Conservation (phyloP, 2,113 vertebrate genomes). For the Candoia aspera region DNA sequence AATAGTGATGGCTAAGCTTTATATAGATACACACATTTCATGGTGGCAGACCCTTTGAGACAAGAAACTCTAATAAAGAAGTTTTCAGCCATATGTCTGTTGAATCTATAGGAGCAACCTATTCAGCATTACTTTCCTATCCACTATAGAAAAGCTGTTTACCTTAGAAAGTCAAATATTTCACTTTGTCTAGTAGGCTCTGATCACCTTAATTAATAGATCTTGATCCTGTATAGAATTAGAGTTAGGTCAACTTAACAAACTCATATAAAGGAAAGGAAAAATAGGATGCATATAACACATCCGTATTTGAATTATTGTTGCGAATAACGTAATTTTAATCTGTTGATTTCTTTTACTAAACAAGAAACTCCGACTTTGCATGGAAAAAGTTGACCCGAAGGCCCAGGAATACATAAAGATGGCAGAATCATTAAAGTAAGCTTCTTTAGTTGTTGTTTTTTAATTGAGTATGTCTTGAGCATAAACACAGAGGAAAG, state of each 20-base stretch:
- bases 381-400: conserved; percentile 94
- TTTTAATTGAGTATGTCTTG: background rate
- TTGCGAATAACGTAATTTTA: conserved; percentile 3
- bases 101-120: too few relatives aligned
- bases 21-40: too few relatives aligned
- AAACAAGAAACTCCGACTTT: conserved; percentile 88
- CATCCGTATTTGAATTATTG: background rate
- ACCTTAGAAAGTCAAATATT: background rate
- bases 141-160: background rate
- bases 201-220: background rate
- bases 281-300: background rate
- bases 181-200: background rate
- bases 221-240: background rate
- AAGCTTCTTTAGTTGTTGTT: conserved; percentile 54
- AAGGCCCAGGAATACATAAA: conserved; percentile 91
- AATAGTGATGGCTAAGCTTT: too few relatives aligned
- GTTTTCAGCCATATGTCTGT: too few relatives aligned
- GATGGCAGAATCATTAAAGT: conserved; percentile 97
- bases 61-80: too few relatives aligned
- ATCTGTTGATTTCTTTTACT: conserved; percentile 36
- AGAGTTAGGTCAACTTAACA: background rate
- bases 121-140: background rate
- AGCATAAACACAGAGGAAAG: background rate
- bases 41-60: too few relatives aligned
- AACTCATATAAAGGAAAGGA: background rate